phyloP scores from a whole-genome alignment of 1,140 invertebrate genomes.

The Panonychus citri region DNA sequence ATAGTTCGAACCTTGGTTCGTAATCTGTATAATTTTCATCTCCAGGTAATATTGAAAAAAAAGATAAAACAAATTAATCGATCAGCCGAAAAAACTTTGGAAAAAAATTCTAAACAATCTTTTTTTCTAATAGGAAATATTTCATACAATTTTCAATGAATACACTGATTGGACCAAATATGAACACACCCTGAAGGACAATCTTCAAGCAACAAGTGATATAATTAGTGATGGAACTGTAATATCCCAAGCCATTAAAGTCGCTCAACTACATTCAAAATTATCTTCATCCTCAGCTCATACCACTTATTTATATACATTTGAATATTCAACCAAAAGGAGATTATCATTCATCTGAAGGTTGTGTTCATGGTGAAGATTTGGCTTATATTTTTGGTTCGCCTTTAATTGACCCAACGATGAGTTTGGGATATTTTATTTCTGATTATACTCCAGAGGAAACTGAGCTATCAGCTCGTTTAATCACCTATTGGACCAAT shows the following conservation, averaged over 20 bases:
- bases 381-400: not conserved
- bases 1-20: slow-evolving; percentile 74
- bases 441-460: slow-evolving; percentile 66
- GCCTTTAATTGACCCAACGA: slow-evolving; percentile 29
- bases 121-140: slow-evolving; percentile 55
- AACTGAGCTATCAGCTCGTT: slow-evolving; percentile 60
- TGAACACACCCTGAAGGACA: slow-evolving; percentile 76
- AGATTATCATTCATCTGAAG: slow-evolving; percentile 31
- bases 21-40: slow-evolving; percentile 25
- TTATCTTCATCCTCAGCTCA: slow-evolving; percentile 1
- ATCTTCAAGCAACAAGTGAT: slow-evolving; percentile 74
- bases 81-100: too few relatives aligned
- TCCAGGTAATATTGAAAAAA: slow-evolving; percentile 7
- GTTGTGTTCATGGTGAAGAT: slow-evolving; percentile 31
- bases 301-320: slow-evolving; percentile 29
- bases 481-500: slow-evolving; percentile 83
- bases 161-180: slow-evolving; percentile 92
- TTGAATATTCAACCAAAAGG: not conserved
- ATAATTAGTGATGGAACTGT: slow-evolving; percentile 78
- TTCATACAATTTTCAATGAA: slow-evolving; percentile 85
- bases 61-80: too few relatives aligned
- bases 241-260: slow-evolving; percentile 71
- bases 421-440: slow-evolving; percentile 41
- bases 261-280: slow-evolving; percentile 62
- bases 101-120: too few relatives aligned